phyloP scores from a whole-genome alignment of 2,113 vertebrate genomes.

The human (Homo sapiens) region GRCh38 chrX:111782501-111783000 shows the following conservation, averaged over 20 bases:
- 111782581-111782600: neutral
- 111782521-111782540: neutral
- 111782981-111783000: neutral
- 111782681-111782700: neutral
- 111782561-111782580: neutral
- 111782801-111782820: neutral
- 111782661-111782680: neutral
- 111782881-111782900: neutral
- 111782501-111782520: neutral
- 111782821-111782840: neutral
- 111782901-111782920: neutral
- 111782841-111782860: neutral
- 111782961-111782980: neutral
- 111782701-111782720: neutral
- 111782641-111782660: conserved; percentile 15
- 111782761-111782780: neutral
- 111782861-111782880: neutral
- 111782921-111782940: neutral
- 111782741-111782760: neutral
- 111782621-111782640: neutral
- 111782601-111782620: neutral
- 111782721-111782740: neutral
- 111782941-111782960: neutral
- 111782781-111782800: neutral
- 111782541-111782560: conserved; percentile 11